Conservation (phyloP, 2,797 vertebrate genomes). For the Lophotriccus pileatus region DNA sequence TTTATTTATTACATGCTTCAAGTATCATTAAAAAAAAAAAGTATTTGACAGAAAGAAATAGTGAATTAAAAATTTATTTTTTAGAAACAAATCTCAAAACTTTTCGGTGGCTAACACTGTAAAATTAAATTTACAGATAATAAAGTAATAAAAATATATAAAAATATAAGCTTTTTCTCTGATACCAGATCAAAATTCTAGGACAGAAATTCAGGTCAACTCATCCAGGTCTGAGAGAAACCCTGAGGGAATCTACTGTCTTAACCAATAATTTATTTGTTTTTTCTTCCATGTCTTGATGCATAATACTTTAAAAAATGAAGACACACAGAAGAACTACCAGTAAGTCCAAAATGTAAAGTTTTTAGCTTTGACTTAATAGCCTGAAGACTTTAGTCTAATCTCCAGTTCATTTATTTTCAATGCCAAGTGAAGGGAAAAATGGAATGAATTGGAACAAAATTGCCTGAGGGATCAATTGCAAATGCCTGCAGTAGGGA, state of each 20-base stretch:
- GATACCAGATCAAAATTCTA: not conserved
- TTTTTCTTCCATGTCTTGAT: conserved; percentile 2
- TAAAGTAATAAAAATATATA: not conserved
- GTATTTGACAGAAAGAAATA: not conserved
- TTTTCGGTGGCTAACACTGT: not conserved
- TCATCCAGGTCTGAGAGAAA: not conserved
- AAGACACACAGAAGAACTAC: not conserved
- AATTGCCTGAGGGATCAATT: not conserved
- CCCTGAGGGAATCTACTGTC: conserved; percentile 8
- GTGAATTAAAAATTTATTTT: not conserved
- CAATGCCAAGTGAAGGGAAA: conserved; percentile 2
- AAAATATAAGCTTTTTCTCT: not conserved
- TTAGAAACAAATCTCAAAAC: not conserved
- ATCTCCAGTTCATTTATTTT: conserved; percentile 36
- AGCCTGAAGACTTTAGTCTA: not conserved
- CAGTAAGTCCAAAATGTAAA: not conserved
- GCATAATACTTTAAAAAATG: not conserved
- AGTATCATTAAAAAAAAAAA: not conserved
- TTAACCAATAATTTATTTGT: conserved; percentile 9
- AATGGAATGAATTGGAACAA: not conserved
- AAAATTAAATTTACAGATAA: not conserved
- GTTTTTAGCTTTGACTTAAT: not conserved
- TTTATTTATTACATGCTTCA: not conserved
- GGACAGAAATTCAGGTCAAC: conserved; percentile 21
- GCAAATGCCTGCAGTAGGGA: not conserved